A percentile compares a stretch with the other conserved stretches of the same genome.
Conservation (phyloP, 1,140 invertebrate genomes). For the Drosophila lacertosa region DNA sequence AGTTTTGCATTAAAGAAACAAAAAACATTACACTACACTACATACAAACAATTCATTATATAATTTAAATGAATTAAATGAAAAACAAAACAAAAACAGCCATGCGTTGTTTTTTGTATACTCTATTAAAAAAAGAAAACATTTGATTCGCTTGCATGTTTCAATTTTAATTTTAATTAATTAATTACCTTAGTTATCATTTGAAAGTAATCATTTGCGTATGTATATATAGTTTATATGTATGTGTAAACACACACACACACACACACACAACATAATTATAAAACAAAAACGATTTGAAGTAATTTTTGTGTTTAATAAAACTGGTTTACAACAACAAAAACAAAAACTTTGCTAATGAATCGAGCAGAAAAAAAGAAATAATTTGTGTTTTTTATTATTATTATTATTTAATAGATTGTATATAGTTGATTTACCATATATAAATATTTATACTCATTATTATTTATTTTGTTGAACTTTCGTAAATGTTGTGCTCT, state of each 20-base stretch:
- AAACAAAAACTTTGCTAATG: constrained; percentile 59
- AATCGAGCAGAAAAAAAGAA: constrained; percentile 59
- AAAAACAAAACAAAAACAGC: constrained; percentile 2
- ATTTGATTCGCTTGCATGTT: constrained; percentile 75
- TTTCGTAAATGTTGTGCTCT: constrained; percentile 62
- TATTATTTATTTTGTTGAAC: constrained; percentile 35
- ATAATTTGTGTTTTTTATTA: constrained; percentile 66
- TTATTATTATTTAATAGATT: constrained; percentile 38
- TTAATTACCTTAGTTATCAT: constrained; percentile 62
- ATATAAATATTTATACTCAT: constrained; percentile 32
- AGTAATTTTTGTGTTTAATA: constrained; percentile 81
- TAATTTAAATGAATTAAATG: constrained; percentile 14
- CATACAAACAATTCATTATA: constrained; percentile 33
- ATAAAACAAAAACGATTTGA: constrained; percentile 58
- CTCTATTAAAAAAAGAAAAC: constrained; percentile 15
- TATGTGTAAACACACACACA: constrained; percentile 42
- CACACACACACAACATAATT: constrained; percentile 50
- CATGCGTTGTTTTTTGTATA: constrained; percentile 20
- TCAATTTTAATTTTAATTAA: constrained; percentile 63
- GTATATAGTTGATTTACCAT: constrained; percentile 56
- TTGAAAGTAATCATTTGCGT: constrained; percentile 76
- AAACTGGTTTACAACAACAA: constrained; percentile 60
- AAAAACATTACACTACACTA: constrained; percentile 22
- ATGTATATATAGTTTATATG: constrained; percentile 75
- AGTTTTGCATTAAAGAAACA: constrained; percentile 56